Conservation (phyloP, 2,797 vertebrate species). For the Agapornis canus region DNA sequence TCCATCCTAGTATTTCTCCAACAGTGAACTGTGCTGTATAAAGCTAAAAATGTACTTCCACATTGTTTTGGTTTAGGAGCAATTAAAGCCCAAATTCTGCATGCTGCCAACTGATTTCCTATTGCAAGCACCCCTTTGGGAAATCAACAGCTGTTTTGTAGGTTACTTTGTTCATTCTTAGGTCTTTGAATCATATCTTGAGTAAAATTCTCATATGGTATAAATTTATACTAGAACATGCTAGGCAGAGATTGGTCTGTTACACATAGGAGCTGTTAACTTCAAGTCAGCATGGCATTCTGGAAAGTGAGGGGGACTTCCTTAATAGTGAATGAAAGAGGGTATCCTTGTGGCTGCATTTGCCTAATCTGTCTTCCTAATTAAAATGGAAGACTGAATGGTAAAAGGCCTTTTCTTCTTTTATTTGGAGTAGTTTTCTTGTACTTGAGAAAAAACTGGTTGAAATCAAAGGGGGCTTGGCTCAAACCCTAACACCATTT, state of each 20-base stretch:
- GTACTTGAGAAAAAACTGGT: accelerated
- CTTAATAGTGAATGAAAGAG: neutral
- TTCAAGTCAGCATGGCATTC: neutral
- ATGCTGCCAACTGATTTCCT: neutral
- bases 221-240: neutral
- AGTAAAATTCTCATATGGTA: neutral
- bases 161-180: neutral
- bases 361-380: neutral
- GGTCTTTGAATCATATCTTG: neutral
- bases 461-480: neutral
- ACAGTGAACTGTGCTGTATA: neutral
- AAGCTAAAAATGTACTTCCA: neutral
- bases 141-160: slow-evolving; percentile 1
- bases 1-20: neutral
- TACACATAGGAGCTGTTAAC: accelerated
- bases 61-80: neutral
- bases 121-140: neutral
- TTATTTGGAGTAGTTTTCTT: neutral
- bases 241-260: neutral
- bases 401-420: neutral
- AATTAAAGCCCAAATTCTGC: slow-evolving; percentile 20
- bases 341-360: neutral
- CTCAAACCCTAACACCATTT: neutral
- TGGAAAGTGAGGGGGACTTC: neutral
- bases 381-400: neutral